Base-by-base conservation (phyloP, 2,797 vertebrate species). In the Eptatretus atami region DNA sequence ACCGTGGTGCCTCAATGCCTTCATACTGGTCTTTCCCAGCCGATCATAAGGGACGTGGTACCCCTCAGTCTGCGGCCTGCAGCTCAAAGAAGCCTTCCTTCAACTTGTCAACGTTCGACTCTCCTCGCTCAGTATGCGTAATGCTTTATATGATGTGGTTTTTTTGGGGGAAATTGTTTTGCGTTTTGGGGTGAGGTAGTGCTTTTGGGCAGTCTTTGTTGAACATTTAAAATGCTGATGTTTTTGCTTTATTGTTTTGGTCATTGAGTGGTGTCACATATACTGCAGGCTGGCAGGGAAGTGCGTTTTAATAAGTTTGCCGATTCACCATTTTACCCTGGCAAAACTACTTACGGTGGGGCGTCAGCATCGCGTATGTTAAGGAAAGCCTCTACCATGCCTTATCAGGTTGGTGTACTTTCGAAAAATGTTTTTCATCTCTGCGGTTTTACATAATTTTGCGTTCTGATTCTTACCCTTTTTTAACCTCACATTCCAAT, bases 261-360 rank as follows among this genome's bases (percentile, higher is more conserved):
- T 10, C 60, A 19, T 31, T 13, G 9, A 63, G 25, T 67, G 53
- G 19, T 66, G 66, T 68, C 66, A 65, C 54, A 65, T 24, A 54
- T 1, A 13, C 66, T 66, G 31, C 31, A 44, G 31, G 31, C 31
- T 44, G 31, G 31, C 31, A 73, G 83, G 63, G 64, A 76, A 70
- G 73, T 88, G 68, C 93, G 82, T 76, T 81, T 82, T 65, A 86
- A 80, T 71, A 83, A 86, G 65, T 77, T 90, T 66, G 87, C 88
- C 53, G 81, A 92, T 73, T 99, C 92, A 65, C 83, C 87, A 1
- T 96, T 88, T 76, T 99, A 99, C 70, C 82, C 84, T 53, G 92
- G 92, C 66, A 99, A 96, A 75, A 96, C 90, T 15, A 83, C 72
- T 1, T 96, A 99, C 0, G 90, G 90, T 54, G 92, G 92, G 52